These are phyloP conservation scores for Corydoras maculifer DNA, from an alignment of 2,113 vertebrate species.

Conservation along the genomic window DNA sequence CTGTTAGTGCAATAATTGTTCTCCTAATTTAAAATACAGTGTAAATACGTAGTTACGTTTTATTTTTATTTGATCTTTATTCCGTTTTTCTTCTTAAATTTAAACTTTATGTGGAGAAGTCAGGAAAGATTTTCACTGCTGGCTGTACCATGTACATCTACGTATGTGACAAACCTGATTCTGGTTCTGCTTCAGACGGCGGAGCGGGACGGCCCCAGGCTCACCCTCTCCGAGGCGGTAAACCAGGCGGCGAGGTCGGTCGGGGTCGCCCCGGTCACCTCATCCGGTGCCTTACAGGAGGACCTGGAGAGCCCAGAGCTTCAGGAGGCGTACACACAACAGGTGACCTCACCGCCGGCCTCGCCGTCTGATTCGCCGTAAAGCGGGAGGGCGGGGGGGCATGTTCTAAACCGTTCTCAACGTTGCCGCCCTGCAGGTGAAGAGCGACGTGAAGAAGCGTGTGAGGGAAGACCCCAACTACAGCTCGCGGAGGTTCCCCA, in stretches of 20 bases:
- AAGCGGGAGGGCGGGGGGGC: background rate
- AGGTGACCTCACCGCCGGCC: slow-evolving; percentile 56
- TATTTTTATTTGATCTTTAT: no score
- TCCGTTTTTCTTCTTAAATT: no score
- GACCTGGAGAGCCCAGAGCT: slow-evolving; percentile 74
- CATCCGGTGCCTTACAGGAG: slow-evolving; percentile 66
- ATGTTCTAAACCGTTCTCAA: background rate
- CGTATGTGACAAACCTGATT: slow-evolving; percentile 58
- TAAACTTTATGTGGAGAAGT: no score
- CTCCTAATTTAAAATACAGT: no score
- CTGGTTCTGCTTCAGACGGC: slow-evolving; percentile 40
- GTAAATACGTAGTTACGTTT: no score
- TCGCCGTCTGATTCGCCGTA: no score
- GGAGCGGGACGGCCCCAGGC: slow-evolving; percentile 73
- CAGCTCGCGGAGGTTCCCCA: slow-evolving; percentile 78
- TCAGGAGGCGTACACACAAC: slow-evolving; percentile 79
- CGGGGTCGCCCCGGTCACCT: slow-evolving; percentile 73
- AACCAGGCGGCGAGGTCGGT: slow-evolving; percentile 75
- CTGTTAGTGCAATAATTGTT: no score
- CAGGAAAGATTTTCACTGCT: no score
- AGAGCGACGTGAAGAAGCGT: slow-evolving; percentile 77
- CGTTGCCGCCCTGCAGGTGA: slow-evolving; percentile 61
- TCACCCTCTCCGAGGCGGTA: slow-evolving; percentile 82
- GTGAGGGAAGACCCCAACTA: slow-evolving; percentile 78
- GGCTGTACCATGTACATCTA: no score